phyloP scores from a whole-genome alignment of 2,113 vertebrate species.

The Stegostoma tigrinum region DNA sequence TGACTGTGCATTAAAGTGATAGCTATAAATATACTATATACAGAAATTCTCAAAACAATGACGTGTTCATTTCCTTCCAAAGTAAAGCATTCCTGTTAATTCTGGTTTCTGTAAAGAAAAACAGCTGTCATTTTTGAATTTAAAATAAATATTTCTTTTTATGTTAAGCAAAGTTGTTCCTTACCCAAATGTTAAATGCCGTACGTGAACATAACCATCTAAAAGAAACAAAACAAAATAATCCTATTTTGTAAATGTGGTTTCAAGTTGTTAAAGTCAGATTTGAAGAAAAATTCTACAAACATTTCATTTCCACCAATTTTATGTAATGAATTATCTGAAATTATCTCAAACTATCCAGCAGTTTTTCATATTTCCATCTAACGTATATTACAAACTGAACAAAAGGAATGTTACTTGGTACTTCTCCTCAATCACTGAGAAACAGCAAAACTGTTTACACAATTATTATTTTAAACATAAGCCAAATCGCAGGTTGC shows the following conservation, averaged over 20 bases:
- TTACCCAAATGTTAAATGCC: conserved; percentile 63
- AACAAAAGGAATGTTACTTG: background rate
- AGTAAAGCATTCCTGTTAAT: background rate
- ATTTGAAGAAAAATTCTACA: background rate
- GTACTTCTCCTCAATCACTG: background rate
- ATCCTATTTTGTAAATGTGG: background rate
- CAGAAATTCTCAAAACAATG: background rate
- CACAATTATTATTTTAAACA: background rate
- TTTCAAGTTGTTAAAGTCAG: background rate
- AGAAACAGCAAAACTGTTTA: background rate
- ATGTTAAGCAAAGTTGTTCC: conserved; percentile 27
- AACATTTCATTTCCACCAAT: background rate
- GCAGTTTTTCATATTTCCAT: background rate
- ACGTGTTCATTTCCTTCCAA: background rate
- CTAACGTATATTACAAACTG: background rate
- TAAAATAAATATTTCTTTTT: background rate
- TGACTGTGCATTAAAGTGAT: background rate
- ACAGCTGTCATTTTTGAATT: background rate
- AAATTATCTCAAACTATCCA: background rate
- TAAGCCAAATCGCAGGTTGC: background rate
- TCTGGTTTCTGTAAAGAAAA: conserved; percentile 22
- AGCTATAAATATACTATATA: background rate
- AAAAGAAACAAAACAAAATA: conserved; percentile 11
- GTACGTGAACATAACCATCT: conserved; percentile 60
- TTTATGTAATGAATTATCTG: too few species aligned